Evolutionary conservation across 2,113 vertebrate genomes (phyloP).

Genomic region (Indicator maculatus): DNA sequence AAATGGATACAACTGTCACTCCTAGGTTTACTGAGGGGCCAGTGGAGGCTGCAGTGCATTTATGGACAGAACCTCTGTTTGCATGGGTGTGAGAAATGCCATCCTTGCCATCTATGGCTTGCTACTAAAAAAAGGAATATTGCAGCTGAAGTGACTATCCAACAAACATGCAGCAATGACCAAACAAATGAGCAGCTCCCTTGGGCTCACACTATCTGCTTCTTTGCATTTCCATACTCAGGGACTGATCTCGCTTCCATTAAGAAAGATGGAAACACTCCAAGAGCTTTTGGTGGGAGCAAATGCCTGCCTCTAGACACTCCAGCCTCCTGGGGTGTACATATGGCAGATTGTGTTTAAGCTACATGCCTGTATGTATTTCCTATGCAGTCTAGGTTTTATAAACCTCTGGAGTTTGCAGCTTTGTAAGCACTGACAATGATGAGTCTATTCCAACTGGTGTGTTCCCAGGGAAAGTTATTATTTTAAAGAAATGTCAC

Average conservation of each 20-base stretch:
- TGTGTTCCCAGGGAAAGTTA: constrained; percentile 8
- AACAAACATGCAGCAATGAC: neutral
- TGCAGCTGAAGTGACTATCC: neutral
- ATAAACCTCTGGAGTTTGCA: constrained; percentile 30
- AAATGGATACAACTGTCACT: neutral
- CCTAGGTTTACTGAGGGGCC: neutral
- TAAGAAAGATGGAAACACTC: constrained; percentile 46
- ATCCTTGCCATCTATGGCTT: neutral
- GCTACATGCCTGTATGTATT: constrained; percentile 12
- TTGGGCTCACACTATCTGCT: neutral
- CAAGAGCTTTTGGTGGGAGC: constrained; percentile 40
- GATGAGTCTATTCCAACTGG: neutral
- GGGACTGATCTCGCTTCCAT: constrained; percentile 27
- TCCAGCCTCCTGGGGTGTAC: constrained; percentile 11
- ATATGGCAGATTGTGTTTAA: neutral
- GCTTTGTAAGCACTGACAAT: constrained; percentile 25
- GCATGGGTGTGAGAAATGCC: neutral
- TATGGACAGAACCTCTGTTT: neutral
- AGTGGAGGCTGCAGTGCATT: neutral
- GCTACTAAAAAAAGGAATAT: neutral
- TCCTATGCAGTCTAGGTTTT: constrained; percentile 18
- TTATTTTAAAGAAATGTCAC: neutral
- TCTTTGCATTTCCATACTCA: neutral
- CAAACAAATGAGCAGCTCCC: neutral
- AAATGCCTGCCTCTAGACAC: neutral